Conservation (phyloP, 2,888 invertebrate genomes). For the Xanthostigma xanthostigma region DNA sequence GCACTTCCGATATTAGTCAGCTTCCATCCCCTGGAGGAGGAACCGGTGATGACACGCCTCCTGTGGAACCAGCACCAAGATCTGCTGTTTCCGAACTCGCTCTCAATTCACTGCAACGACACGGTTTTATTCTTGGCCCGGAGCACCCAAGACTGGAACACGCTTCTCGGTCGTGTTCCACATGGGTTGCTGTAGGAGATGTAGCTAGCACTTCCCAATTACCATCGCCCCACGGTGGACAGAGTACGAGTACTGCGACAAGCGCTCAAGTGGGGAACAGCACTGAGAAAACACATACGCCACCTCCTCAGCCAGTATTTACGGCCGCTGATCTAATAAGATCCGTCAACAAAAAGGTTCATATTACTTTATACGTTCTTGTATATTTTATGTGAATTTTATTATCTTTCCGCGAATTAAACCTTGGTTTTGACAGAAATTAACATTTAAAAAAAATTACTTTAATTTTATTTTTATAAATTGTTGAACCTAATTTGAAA, state of each 20-base stretch:
- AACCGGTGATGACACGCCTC: conserved; percentile 17
- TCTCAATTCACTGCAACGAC: conserved; percentile 38
- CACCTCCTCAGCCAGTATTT: conserved; percentile 38
- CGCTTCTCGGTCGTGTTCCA: conserved; percentile 61
- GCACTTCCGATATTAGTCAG: conserved; percentile 61
- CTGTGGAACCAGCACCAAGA: conserved; percentile 10
- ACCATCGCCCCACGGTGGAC: conserved; percentile 65
- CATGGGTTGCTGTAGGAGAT: conserved; percentile 76
- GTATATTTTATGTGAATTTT: neutral
- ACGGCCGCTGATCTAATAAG: conserved; percentile 51
- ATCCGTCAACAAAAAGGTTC: conserved; percentile 67
- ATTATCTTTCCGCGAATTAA: neutral
- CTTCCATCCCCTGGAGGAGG: conserved; percentile 35
- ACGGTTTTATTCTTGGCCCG: conserved; percentile 30
- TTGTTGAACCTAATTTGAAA: neutral
- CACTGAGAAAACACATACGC: conserved; percentile 19
- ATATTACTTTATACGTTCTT: too few species aligned
- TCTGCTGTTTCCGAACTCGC: conserved; percentile 40
- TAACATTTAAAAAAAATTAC: neutral
- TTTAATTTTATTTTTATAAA: neutral
- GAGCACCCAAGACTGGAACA: conserved; percentile 42
- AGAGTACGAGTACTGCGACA: conserved; percentile 24
- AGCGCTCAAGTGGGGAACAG: conserved; percentile 26
- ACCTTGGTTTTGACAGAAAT: neutral
- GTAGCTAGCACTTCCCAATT: conserved; percentile 60